Conservation (phyloP, 1,140 invertebrate species). For the Drosophila aff. region DNA sequence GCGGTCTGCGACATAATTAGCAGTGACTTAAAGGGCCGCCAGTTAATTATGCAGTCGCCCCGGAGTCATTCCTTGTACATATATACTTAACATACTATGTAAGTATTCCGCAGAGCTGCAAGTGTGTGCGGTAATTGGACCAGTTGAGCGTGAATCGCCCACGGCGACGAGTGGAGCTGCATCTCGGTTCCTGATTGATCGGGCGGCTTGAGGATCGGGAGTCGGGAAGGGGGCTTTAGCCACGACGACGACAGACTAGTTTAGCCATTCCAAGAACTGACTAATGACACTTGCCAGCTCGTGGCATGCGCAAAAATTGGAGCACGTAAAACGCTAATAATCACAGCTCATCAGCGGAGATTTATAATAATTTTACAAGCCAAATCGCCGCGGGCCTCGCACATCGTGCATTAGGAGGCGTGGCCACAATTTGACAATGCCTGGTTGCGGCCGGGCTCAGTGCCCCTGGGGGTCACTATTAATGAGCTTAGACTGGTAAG, state of each 20-base stretch:
- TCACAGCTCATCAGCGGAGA: conserved; percentile 80
- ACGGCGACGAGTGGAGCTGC: conserved; percentile 59
- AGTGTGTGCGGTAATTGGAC: conserved; percentile 61
- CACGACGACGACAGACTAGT: conserved; percentile 64
- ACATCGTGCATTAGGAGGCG: conserved; percentile 77
- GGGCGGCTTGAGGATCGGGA: conserved; percentile 24
- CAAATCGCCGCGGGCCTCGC: conserved; percentile 46
- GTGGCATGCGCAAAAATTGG: conserved; percentile 65
- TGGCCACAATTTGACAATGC: conserved; percentile 74
- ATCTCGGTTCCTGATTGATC: conserved; percentile 68
- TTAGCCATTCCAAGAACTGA: conserved; percentile 72
- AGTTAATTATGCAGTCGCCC: conserved; percentile 65
- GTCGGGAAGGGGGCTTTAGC: neutral
- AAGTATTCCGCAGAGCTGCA: neutral
- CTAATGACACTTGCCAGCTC: conserved; percentile 71
- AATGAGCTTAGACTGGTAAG: conserved; percentile 71
- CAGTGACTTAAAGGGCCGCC: conserved; percentile 56
- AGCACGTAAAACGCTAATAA: conserved; percentile 80
- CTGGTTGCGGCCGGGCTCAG: conserved; percentile 24
- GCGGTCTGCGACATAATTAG: conserved; percentile 77
- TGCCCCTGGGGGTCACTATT: conserved; percentile 70
- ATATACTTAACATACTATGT: conserved; percentile 11
- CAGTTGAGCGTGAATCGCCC: conserved; percentile 72
- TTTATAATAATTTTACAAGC: conserved; percentile 81
- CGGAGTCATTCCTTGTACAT: neutral